Conservation (phyloP, 2,113 vertebrate genomes). For the Actinemys pallida region DNA sequence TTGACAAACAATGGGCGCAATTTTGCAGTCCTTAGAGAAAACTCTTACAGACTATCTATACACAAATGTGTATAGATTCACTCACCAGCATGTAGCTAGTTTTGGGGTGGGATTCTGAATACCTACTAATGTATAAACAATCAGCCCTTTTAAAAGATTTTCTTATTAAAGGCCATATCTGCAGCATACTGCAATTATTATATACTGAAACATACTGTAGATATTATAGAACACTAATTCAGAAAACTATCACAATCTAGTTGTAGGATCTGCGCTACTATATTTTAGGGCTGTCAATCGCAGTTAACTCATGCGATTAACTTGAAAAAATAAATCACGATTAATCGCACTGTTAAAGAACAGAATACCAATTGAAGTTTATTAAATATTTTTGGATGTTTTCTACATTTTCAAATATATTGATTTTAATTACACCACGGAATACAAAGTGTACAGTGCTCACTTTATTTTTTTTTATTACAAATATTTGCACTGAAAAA, state of each 20-base stretch:
- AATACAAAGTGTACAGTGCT: too few species aligned
- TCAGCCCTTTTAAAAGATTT: neutral
- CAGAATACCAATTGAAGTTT: too few species aligned
- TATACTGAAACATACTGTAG: neutral
- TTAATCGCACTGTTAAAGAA: too few species aligned
- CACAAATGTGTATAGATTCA: neutral
- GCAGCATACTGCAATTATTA: neutral
- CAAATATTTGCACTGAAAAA: too few species aligned
- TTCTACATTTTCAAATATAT: too few species aligned
- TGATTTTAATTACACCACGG: too few species aligned
- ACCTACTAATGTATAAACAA: neutral
- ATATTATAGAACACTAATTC: neutral
- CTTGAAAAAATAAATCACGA: too few species aligned
- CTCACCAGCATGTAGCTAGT: neutral
- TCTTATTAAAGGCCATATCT: neutral
- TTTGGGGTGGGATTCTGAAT: neutral
- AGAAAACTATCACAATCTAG: neutral
- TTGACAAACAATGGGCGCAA: neutral
- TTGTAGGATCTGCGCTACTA: neutral
- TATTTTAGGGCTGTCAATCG: neutral
- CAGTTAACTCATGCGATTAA: too few species aligned
- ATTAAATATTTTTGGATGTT: too few species aligned
- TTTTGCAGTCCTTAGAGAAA: neutral
- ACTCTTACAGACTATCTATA: neutral
- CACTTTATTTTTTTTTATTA: too few species aligned